Percentiles rank a stretch among this genome's conserved stretches.
phyloP scores from a whole-genome alignment of 1,140 invertebrate genomes.

The Drosophila equinoxialis region DNA sequence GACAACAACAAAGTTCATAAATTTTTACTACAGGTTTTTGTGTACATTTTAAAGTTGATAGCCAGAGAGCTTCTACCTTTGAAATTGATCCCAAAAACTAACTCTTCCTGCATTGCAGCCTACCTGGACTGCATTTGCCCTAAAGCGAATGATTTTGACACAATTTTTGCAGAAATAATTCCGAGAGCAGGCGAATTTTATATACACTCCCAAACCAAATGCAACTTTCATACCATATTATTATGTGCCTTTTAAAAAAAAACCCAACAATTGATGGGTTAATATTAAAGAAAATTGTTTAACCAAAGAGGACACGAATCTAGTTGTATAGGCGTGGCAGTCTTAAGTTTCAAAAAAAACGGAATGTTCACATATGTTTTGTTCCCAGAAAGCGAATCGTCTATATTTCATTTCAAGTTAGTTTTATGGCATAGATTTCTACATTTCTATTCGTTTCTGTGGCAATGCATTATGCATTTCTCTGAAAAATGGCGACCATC shows the following conservation, averaged over 20 bases:
- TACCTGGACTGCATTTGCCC: conserved; percentile 44
- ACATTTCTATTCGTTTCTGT: conserved; percentile 28
- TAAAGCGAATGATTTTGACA: conserved; percentile 60
- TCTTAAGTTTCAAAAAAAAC: too few species aligned
- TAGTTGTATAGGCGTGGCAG: too few species aligned
- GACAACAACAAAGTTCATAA: conserved; percentile 45
- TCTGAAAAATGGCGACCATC: conserved; percentile 54
- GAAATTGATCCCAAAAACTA: neutral
- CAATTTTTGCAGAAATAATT: conserved; percentile 50
- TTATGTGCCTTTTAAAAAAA: conserved; percentile 2
- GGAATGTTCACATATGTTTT: too few species aligned
- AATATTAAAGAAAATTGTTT: neutral
- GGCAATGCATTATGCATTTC: conserved; percentile 65
- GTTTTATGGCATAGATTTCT: neutral
- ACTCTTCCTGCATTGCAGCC: neutral
- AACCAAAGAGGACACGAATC: too few species aligned
- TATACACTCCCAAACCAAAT: neutral
- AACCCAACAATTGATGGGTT: neutral
- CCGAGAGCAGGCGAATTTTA: neutral
- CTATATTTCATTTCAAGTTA: neutral
- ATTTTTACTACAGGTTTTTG: conserved; percentile 53
- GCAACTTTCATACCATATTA: conserved; percentile 4
- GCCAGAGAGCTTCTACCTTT: neutral
- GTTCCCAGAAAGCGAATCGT: too few species aligned
- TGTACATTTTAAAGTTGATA: conserved; percentile 60